A percentile compares a stretch with the other conserved stretches of the same genome.
Evolutionary conservation across 2,797 vertebrate genomes (phyloP).

Genomic region (Hyperoplus lanceolatus): DNA sequence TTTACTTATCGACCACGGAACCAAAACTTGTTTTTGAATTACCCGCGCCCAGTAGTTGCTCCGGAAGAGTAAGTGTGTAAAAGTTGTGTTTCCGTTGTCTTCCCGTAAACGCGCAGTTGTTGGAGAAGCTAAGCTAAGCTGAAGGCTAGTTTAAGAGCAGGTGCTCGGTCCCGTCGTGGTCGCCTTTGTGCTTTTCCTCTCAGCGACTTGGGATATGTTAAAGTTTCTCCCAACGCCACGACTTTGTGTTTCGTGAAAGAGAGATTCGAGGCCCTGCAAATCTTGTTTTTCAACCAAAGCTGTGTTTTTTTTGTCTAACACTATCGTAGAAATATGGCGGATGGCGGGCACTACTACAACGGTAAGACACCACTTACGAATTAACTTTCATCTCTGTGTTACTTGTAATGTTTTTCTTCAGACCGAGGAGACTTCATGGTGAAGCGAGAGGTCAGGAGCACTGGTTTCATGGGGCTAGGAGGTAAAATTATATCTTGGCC

Average conservation of each 20-base stretch:
- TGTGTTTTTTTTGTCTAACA: slow-evolving; percentile 31
- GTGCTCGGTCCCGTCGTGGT: neutral
- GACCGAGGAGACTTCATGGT: slow-evolving; percentile 59
- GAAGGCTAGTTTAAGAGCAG: neutral
- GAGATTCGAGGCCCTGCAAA: neutral
- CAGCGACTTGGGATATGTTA: neutral
- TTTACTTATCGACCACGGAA: accelerated
- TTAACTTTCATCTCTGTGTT: slow-evolving; percentile 25
- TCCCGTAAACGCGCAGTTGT: slow-evolving; percentile 1
- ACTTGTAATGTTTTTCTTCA: slow-evolving; percentile 48
- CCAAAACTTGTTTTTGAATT: neutral
- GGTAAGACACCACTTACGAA: slow-evolving; percentile 67
- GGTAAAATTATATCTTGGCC: slow-evolving; percentile 52
- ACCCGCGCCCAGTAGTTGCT: accelerated
- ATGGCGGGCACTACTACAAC: slow-evolving; percentile 82
- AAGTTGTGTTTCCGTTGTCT: slow-evolving; percentile 36
- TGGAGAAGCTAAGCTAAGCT: slow-evolving; percentile 16
- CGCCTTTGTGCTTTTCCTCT: neutral
- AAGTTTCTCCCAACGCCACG: accelerated
- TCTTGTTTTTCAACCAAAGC: neutral
- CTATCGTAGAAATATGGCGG: slow-evolving; percentile 80
- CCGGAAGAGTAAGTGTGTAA: slow-evolving; percentile 49
- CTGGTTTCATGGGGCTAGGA: slow-evolving; percentile 44
- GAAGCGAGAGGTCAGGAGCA: slow-evolving; percentile 76
- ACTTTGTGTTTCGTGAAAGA: slow-evolving; percentile 23